These are phyloP conservation scores for Tridacna gigas DNA, from an alignment of 2,888 invertebrate genomes.

Conservation along the genomic window DNA sequence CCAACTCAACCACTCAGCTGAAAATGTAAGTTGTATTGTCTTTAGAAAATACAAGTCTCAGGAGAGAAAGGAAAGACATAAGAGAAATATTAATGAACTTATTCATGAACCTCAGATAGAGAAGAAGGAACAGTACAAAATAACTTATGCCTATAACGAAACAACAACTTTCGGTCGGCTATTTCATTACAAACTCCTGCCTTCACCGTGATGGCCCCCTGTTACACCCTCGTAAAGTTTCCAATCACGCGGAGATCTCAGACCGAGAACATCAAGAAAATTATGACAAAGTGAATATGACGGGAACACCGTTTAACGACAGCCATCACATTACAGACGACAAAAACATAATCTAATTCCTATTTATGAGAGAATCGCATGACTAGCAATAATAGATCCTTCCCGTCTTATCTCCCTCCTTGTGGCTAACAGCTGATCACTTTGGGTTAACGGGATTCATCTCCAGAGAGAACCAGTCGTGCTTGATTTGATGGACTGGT, in stretches of 20 bases:
- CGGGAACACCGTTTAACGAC: slow-evolving; percentile 56
- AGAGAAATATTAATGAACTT: no score
- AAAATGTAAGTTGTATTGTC: no score
- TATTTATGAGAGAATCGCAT: slow-evolving; percentile 60
- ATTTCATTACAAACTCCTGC: no score
- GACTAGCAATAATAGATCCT: slow-evolving; percentile 45
- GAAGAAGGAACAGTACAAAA: no score
- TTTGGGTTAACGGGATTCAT: slow-evolving; percentile 1
- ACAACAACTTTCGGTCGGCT: no score
- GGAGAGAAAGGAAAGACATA: no score
- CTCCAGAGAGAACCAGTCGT: not conserved
- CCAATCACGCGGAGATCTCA: not conserved
- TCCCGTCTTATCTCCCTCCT: not conserved
- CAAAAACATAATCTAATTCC: slow-evolving; percentile 49
- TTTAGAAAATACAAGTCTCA: no score
- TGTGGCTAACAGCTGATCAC: slow-evolving; percentile 4
- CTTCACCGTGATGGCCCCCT: not conserved
- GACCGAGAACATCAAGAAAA: slow-evolving; percentile 18
- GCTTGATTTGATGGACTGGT: no score
- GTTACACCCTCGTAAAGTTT: not conserved
- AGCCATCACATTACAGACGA: slow-evolving; percentile 53
- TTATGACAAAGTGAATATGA: slow-evolving; percentile 55
- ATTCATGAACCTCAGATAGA: no score
- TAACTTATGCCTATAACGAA: no score
- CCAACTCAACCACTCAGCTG: no score